These are phyloP conservation scores for Endomychus coccineus DNA, from an alignment of 2,888 invertebrate genomes.

Conservation along the genomic window DNA sequence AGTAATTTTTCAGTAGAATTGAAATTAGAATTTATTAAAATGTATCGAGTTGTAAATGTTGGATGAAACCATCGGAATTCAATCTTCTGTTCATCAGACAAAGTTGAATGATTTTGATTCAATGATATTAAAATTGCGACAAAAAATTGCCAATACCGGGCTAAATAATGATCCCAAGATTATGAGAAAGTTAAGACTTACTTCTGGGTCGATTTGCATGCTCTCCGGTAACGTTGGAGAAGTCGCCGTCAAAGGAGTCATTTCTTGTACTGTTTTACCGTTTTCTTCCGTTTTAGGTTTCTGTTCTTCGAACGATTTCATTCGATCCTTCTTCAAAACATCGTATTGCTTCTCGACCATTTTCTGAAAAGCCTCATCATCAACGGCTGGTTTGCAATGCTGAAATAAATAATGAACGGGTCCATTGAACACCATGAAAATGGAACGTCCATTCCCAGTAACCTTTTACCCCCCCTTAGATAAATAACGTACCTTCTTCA, in stretches of 20 bases:
- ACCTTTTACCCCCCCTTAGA: no score
- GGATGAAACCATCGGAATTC: no score
- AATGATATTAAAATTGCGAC: not conserved
- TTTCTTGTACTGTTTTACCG: conserved; percentile 24
- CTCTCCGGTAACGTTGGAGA: conserved; percentile 19
- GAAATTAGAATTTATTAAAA: no score
- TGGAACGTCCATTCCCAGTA: no score
- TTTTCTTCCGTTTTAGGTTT: conserved; percentile 45
- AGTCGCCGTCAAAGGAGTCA: conserved; percentile 16
- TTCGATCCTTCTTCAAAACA: conserved; percentile 59
- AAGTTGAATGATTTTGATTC: no score
- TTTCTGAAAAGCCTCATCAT: conserved; percentile 85
- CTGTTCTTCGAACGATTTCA: conserved; percentile 52
- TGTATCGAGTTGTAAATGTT: no score
- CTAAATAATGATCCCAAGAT: no score
- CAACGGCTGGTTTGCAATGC: conserved; percentile 86
- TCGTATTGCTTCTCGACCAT: conserved; percentile 87
- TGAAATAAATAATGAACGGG: conserved; percentile 29
- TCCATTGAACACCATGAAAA: not conserved
- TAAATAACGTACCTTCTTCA: conserved; percentile 63
- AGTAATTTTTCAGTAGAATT: no score
- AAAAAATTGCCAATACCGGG: no score
- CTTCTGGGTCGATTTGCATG: conserved; percentile 14
- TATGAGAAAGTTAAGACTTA: conserved; percentile 5
- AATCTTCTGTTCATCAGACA: no score